These are phyloP conservation scores for Chelonoidis abingdonii DNA, from an alignment of 2,113 vertebrate genomes.

Conservation along the genomic window DNA sequence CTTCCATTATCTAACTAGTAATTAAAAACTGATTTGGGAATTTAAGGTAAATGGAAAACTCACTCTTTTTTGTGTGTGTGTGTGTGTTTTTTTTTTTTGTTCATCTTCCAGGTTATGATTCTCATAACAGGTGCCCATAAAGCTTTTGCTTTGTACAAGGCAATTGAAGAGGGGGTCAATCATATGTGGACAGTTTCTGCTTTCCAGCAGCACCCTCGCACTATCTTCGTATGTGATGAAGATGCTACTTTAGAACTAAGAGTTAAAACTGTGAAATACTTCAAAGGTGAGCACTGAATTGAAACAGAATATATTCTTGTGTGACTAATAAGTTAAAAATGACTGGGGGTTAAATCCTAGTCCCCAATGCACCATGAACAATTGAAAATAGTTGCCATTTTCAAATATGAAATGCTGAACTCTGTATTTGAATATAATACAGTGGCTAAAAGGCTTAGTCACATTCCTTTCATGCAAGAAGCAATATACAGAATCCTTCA, in stretches of 20 bases:
- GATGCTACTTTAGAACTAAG: conserved; percentile 87
- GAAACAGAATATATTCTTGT: background rate
- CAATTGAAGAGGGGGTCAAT: conserved; percentile 88
- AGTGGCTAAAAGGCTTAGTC: background rate
- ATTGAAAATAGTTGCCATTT: background rate
- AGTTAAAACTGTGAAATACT: conserved; percentile 90
- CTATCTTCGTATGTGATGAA: conserved; percentile 88
- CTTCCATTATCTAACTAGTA: background rate
- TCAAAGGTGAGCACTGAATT: conserved; percentile 84
- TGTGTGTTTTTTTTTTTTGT: background rate
- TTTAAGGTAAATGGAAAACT: conserved; percentile 34
- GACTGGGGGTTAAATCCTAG: background rate
- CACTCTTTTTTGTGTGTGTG: background rate
- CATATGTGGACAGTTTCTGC: conserved; percentile 92
- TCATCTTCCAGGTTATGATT: conserved; percentile 85
- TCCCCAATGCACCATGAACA: background rate
- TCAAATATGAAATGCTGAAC: conserved; percentile 26
- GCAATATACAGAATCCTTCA: background rate
- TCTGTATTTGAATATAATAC: background rate
- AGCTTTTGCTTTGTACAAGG: conserved; percentile 87
- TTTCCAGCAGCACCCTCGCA: conserved; percentile 86
- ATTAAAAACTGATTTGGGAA: background rate
- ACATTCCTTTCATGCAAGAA: background rate
- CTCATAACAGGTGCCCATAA: conserved; percentile 90
- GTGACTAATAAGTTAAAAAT: background rate